These are phyloP conservation scores for Gasterosteus nipponicus DNA, from an alignment of 2,113 vertebrate genomes.

Conservation along the genomic window DNA sequence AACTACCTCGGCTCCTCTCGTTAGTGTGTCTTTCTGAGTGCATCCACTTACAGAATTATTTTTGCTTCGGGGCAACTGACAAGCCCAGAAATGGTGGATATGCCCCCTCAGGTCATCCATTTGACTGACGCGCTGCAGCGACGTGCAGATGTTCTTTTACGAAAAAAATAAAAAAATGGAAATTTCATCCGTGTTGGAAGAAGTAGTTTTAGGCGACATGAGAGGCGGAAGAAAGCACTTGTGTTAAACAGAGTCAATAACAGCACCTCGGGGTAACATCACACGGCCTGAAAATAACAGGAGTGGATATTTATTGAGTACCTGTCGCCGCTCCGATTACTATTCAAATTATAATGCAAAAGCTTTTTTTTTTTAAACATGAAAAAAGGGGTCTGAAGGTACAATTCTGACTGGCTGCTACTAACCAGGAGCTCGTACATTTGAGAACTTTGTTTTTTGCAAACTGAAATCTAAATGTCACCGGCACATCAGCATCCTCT, in stretches of 20 bases:
- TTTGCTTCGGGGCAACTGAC: slow-evolving; percentile 50
- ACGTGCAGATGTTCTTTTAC: slow-evolving; percentile 65
- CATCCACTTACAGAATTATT: slow-evolving; percentile 38
- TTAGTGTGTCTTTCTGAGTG: slow-evolving; percentile 45
- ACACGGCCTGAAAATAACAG: slow-evolving; percentile 69
- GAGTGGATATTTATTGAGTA: slow-evolving; percentile 76
- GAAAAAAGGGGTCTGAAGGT: slow-evolving; percentile 28
- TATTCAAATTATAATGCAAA: slow-evolving; percentile 52
- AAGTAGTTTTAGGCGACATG: slow-evolving; percentile 57
- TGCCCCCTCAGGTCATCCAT: slow-evolving; percentile 60
- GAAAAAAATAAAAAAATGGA: slow-evolving; percentile 61
- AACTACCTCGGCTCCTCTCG: slow-evolving; percentile 61
- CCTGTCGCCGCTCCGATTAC: slow-evolving; percentile 58
- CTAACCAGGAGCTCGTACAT: slow-evolving; percentile 12
- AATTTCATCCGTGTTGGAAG: slow-evolving; percentile 70
- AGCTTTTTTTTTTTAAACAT: slow-evolving; percentile 16
- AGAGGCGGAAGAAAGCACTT: slow-evolving; percentile 58
- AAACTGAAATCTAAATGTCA: slow-evolving; percentile 43
- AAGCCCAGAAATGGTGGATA: slow-evolving; percentile 58
- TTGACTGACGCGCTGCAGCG: slow-evolving; percentile 59
- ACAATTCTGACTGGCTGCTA: slow-evolving; percentile 10
- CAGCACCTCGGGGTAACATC: slow-evolving; percentile 68
- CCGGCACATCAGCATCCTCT: slow-evolving; percentile 23
- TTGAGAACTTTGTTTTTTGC: background rate
- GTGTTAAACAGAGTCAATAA: slow-evolving; percentile 77